Base-by-base conservation (phyloP, 2,888 invertebrate genomes). In the Trissolcus brochymenae region DNA sequence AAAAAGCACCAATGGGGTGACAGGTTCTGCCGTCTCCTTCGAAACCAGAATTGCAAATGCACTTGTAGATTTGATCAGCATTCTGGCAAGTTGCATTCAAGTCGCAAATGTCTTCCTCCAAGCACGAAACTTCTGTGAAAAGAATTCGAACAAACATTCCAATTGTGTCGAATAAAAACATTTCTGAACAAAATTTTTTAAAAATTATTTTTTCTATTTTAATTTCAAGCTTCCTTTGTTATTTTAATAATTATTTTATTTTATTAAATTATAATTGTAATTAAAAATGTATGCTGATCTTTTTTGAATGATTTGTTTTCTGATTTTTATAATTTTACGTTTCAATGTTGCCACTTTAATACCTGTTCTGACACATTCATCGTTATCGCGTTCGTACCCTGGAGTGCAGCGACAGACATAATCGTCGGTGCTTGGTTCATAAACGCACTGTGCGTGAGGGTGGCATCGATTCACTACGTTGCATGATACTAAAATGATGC, bases 361-460 rank as follows among this genome's bases (percentile, higher is more conserved):
- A 90, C 91, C 90, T 84, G 86, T 89, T 81, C 92, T 92, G 1
- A 90, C 91, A 86, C 97, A 97, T 81, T 91, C 92, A 76, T 91
- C 92, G 7, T 96, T 97, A 87, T 97, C 95, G 19, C 97, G 97
- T 84, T 93, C 93, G 89, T 92, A 97, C 3, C 96, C 96, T n/a
- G 93, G 91, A 72, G 93, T 94, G 86, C 98, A 98, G 53, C 92
- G 92, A 85, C 98, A 98, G 68, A 90, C 89, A 82, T 93, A 92
- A 1, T 90, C 89, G 62, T 91, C 90, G 2, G 90, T 90, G 25
- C 56, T 66, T 13, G 92, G 89, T 51, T 92, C 90, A 88, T 91
- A 93, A 64, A 92, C 90, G 87, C 98, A 98, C 60, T 94, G 92
- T 4, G 96, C 97, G 86, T 96, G 93, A 14, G 92, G 92, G 83